A percentile compares a stretch with the other conserved stretches of the same genome.
phyloP scores from a whole-genome alignment of 1,140 invertebrate species.

The Zaprionus ghesquierei region DNA sequence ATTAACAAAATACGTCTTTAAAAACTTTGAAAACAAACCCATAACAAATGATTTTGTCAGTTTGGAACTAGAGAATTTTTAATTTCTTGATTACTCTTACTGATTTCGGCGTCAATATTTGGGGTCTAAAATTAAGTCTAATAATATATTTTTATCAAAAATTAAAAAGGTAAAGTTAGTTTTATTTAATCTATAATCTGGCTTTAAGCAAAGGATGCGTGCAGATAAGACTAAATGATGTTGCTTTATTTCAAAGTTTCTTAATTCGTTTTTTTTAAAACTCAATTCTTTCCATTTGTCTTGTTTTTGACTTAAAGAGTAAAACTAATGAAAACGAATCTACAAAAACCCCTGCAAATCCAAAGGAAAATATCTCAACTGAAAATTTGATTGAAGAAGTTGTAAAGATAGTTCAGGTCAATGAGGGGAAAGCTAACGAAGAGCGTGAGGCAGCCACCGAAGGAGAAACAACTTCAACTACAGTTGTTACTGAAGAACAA shows the following conservation, averaged over 20 bases:
- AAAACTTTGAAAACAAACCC: no score
- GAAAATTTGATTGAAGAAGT: background rate
- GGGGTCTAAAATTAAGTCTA: no score
- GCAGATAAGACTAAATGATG: no score
- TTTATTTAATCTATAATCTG: no score
- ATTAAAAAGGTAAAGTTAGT: no score
- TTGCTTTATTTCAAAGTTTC: background rate
- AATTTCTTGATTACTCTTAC: no score
- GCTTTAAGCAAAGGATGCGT: no score
- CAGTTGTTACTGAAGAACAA: background rate
- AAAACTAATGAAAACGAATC: constrained; percentile 20
- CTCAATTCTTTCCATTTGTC: constrained; percentile 2
- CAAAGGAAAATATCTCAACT: background rate
- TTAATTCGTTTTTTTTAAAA: background rate
- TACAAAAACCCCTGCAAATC: background rate
- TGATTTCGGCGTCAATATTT: no score
- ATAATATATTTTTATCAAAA: no score
- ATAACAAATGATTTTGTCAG: no score
- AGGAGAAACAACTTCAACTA: background rate
- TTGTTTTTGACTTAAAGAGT: constrained; percentile 26
- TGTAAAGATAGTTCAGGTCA: background rate
- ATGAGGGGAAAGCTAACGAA: background rate
- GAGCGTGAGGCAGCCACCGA: background rate
- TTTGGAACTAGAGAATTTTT: no score
- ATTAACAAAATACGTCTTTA: no score